phyloP scores from a whole-genome alignment of 2,888 invertebrate species.

The Schrankia costaestrigalis region DNA sequence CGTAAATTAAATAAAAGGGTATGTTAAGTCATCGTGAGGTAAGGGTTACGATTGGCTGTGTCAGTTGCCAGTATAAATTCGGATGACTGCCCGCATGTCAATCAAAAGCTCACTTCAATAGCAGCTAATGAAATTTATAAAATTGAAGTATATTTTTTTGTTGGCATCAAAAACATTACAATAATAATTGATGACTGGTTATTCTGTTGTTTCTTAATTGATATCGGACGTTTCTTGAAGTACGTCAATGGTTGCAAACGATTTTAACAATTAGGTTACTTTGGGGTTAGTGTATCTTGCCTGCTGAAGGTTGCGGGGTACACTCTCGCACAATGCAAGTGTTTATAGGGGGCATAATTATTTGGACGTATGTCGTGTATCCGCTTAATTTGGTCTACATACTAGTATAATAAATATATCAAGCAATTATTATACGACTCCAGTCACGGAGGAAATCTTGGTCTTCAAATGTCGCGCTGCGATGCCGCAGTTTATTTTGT shows the following conservation, averaged over 20 bases:
- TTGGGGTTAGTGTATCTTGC: too few relatives aligned
- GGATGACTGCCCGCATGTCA: slow-evolving; percentile 55
- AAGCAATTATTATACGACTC: too few relatives aligned
- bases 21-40: slow-evolving; percentile 44
- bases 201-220: slow-evolving; percentile 32
- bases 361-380: too few relatives aligned
- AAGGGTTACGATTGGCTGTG: slow-evolving; percentile 43
- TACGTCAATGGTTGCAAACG: slow-evolving; percentile 13
- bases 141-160: slow-evolving; percentile 38
- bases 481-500: too few relatives aligned
- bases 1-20: slow-evolving; percentile 31
- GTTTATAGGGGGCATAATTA: too few relatives aligned
- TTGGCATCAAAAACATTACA: slow-evolving; percentile 26
- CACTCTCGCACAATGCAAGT: too few relatives aligned
- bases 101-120: slow-evolving; percentile 42
- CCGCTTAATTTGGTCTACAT: too few relatives aligned
- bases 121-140: slow-evolving; percentile 49
- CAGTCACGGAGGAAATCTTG: too few relatives aligned
- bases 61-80: slow-evolving; percentile 61
- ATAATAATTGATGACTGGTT: slow-evolving; percentile 38
- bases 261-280: too few relatives aligned
- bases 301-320: too few relatives aligned
- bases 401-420: too few relatives aligned
- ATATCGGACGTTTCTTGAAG: slow-evolving; percentile 24
- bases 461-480: too few relatives aligned